Conservation (phyloP, 2,113 vertebrate genomes). For the Hiodon alosoides region DNA sequence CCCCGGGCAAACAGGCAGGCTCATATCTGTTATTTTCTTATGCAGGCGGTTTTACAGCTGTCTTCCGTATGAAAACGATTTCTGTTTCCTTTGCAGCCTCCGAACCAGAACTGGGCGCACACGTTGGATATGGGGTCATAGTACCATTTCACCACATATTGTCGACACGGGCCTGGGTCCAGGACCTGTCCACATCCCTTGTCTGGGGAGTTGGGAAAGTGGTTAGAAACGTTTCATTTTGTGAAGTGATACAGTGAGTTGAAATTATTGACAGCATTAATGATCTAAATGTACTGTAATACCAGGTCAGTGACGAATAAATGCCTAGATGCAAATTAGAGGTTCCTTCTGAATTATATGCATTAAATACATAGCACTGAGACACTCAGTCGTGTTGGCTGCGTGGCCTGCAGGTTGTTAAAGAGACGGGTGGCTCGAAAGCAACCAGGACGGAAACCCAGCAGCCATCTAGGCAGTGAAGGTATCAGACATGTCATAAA, state of each 20-base stretch:
- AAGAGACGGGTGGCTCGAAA: too few species aligned
- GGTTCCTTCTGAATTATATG: too few species aligned
- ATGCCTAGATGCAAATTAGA: too few species aligned
- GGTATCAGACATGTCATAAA: too few species aligned
- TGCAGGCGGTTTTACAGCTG: constrained; percentile 67
- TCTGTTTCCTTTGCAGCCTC: constrained; percentile 70
- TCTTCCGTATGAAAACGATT: constrained; percentile 73
- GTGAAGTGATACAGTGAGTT: neutral
- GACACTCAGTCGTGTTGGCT: too few species aligned
- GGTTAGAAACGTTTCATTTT: constrained; percentile 15
- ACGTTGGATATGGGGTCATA: constrained; percentile 69
- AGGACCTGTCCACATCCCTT: constrained; percentile 60
- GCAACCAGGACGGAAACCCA: too few species aligned
- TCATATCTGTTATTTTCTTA: constrained; percentile 29
- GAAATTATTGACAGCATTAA: too few species aligned
- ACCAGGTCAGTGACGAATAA: too few species aligned
- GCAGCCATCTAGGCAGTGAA: too few species aligned
- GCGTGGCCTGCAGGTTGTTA: too few species aligned
- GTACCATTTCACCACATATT: constrained; percentile 77
- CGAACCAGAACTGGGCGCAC: constrained; percentile 85
- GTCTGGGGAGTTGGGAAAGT: constrained; percentile 37
- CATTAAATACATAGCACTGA: too few species aligned
- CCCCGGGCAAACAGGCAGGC: neutral
- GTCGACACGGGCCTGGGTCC: constrained; percentile 65
- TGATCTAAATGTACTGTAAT: too few species aligned